Conservation (phyloP, 1,140 invertebrate species). For the Neuroterus valhalla region DNA sequence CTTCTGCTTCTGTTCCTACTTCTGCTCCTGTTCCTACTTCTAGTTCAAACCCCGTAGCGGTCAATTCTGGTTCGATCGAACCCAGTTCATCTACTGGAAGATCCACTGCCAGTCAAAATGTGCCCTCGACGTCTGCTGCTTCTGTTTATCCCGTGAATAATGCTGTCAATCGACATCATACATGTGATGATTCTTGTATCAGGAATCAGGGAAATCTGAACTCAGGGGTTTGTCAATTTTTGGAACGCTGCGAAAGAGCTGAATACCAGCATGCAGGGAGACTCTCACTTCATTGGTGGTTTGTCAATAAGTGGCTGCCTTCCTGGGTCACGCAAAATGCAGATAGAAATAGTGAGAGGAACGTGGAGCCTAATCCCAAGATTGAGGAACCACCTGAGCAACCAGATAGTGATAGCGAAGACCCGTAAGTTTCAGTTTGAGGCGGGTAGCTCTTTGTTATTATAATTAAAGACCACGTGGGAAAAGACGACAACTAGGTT, state of each 20-base stretch:
- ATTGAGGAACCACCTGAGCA: constrained; percentile 52
- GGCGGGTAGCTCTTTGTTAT: background rate
- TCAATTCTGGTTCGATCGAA: constrained; percentile 41
- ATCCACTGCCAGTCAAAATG: constrained; percentile 39
- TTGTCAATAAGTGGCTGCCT: constrained; percentile 67
- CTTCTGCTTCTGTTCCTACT: constrained; percentile 17
- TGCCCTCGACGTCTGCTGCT: constrained; percentile 55
- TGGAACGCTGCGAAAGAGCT: constrained; percentile 59
- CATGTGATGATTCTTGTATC: constrained; percentile 70
- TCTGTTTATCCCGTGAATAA: constrained; percentile 47
- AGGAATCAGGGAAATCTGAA: constrained; percentile 58
- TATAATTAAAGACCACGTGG: background rate
- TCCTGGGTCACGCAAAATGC: constrained; percentile 60
- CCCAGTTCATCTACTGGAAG: constrained; percentile 46
- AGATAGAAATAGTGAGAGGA: constrained; percentile 55
- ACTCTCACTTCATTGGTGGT: constrained; percentile 67
- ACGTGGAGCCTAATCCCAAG: constrained; percentile 44
- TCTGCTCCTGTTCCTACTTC: background rate
- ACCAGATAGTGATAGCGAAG: constrained; percentile 66
- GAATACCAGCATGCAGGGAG: constrained; percentile 66
- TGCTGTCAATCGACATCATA: constrained; percentile 60
- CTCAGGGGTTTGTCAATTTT: constrained; percentile 61
- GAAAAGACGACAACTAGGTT: background rate
- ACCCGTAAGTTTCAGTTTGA: constrained; percentile 48
- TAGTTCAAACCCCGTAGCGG: constrained; percentile 33